phyloP scores from a whole-genome alignment of 2,113 vertebrate species.

The Rhinoderma darwinii region DNA sequence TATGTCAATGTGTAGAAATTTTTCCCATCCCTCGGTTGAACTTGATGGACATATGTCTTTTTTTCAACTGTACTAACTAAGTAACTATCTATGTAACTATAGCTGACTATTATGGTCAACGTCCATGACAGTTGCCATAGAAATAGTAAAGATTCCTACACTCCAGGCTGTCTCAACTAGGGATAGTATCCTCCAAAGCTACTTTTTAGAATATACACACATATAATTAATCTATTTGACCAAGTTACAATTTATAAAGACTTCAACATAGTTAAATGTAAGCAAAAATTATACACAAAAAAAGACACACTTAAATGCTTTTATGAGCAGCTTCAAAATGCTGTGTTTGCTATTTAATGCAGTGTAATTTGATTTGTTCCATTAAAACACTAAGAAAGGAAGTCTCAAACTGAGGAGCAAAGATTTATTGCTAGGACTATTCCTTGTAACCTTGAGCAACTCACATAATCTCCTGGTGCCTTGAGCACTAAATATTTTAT shows the following conservation, averaged over 20 bases:
- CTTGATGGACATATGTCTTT: too few species aligned
- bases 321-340: conserved; percentile 8
- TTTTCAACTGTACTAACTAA: too few species aligned
- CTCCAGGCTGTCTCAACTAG: not conserved
- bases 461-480: conserved; percentile 25
- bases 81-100: too few species aligned
- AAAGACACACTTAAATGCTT: not conserved
- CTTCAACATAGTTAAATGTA: not conserved
- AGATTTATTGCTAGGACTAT: conserved; percentile 30
- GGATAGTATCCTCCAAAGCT: not conserved
- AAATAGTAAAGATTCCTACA: not conserved
- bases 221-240: not conserved
- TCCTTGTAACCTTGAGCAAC: conserved; percentile 42
- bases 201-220: not conserved
- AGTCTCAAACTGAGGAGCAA: conserved; percentile 16
- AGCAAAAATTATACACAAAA: not conserved
- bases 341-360: conserved; percentile 31
- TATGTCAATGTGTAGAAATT: too few species aligned
- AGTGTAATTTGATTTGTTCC: conserved; percentile 41
- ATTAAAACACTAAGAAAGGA: conserved; percentile 26
- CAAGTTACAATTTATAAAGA: not conserved
- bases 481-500: conserved; percentile 45
- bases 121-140: too few species aligned
- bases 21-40: too few species aligned
- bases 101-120: not conserved